A percentile compares a stretch with the other conserved stretches of the same genome.
Evolutionary conservation across 2,888 invertebrate species (phyloP).

Genomic region (Drosophila emarginata): DNA sequence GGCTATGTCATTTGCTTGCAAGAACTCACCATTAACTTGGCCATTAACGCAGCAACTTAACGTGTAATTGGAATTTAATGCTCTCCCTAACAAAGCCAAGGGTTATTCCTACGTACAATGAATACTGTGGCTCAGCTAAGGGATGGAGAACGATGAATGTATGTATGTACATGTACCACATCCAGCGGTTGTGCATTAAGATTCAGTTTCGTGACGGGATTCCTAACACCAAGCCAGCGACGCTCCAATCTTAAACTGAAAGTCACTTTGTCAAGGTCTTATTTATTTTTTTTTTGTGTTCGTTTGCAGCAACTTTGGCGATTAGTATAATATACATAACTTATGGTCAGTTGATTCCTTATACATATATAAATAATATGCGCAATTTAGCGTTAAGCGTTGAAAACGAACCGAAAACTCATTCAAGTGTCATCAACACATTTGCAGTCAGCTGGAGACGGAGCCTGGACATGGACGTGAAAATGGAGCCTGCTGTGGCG

Average conservation of each 20-base stretch:
- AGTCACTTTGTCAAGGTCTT: slow-evolving; percentile 21
- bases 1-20: slow-evolving; percentile 24
- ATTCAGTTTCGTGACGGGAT: slow-evolving; percentile 1
- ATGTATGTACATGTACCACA: neutral
- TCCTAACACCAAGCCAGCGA: neutral
- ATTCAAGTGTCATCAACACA: slow-evolving; percentile 74
- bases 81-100: slow-evolving; percentile 42
- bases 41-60: slow-evolving; percentile 67
- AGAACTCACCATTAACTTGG: slow-evolving; percentile 67
- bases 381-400: slow-evolving; percentile 67
- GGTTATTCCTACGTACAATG: slow-evolving; percentile 25
- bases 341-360: slow-evolving; percentile 77
- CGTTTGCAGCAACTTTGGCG: slow-evolving; percentile 40
- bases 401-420: slow-evolving; percentile 56
- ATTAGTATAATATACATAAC: slow-evolving; percentile 71
- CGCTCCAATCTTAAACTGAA: neutral
- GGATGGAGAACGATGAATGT: neutral
- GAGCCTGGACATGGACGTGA: slow-evolving; percentile 4
- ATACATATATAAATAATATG: slow-evolving; percentile 72
- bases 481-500: slow-evolving; percentile 11
- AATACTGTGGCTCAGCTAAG: no score
- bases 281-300: slow-evolving; percentile 16
- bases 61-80: slow-evolving; percentile 75
- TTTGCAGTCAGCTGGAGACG: slow-evolving; percentile 31
- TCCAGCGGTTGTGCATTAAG: slow-evolving; percentile 3